These are phyloP conservation scores for Drosophila fulvimacula DNA, from an alignment of 2,888 invertebrate genomes.

Conservation along the genomic window DNA sequence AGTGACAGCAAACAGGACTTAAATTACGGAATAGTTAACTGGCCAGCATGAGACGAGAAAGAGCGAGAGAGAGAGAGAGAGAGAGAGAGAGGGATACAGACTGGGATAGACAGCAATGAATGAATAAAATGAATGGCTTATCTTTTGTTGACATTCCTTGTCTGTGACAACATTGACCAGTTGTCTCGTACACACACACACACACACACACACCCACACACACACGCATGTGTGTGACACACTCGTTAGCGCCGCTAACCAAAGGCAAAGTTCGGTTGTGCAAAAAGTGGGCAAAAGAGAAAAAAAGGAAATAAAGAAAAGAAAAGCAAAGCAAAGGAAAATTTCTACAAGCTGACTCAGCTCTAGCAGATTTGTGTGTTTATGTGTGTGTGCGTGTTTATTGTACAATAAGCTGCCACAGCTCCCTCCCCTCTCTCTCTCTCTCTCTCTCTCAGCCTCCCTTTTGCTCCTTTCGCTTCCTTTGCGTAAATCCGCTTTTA, in stretches of 20 bases:
- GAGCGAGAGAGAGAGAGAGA: not conserved
- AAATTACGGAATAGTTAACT: conserved; percentile 78
- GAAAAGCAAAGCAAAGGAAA: conserved; percentile 35
- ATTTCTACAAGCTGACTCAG: conserved; percentile 73
- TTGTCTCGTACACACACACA: conserved; percentile 50
- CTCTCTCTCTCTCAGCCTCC: conserved; percentile 4
- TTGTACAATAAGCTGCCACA: conserved; percentile 72
- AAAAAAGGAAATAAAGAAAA: conserved; percentile 12
- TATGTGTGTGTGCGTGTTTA: conserved; percentile 59
- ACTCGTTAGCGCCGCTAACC: conserved; percentile 67
- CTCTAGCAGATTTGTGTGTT: conserved; percentile 47
- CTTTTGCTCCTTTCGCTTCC: conserved; percentile 22
- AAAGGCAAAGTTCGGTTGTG: conserved; percentile 22
- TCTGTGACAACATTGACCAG: conserved; percentile 81
- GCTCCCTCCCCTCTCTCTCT: not conserved
- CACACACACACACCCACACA: conserved; percentile 13
- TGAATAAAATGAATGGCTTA: conserved; percentile 81
- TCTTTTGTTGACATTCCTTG: conserved; percentile 79
- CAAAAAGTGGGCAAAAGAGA: not conserved
- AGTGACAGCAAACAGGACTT: conserved; percentile 79
- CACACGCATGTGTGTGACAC: conserved; percentile 13
- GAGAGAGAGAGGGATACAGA: not conserved
- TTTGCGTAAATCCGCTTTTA: conserved; percentile 79
- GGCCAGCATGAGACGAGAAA: conserved; percentile 12
- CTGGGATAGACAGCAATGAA: conserved; percentile 54